phyloP scores from a whole-genome alignment of 2,113 vertebrate genomes.

The Phaethornis superciliosus region DNA sequence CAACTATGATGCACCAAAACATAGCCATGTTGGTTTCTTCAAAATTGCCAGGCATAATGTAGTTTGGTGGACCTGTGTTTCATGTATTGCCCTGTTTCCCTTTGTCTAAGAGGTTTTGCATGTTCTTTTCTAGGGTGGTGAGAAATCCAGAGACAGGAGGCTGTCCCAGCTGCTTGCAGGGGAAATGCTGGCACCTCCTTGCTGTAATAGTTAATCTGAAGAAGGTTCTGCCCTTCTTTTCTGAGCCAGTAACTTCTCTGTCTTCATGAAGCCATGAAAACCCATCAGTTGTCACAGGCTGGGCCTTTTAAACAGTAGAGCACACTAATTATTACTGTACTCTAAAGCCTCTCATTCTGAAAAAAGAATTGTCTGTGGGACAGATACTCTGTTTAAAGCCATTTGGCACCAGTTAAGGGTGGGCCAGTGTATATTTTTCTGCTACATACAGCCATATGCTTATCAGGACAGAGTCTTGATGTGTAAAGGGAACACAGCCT shows the following conservation, averaged over 20 bases:
- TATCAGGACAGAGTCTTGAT: not conserved
- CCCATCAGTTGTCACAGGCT: not conserved
- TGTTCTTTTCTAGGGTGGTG: not conserved
- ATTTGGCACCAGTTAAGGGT: not conserved
- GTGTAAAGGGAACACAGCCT: not conserved
- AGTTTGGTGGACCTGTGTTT: not conserved
- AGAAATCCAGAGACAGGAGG: not conserved
- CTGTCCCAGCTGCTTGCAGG: not conserved
- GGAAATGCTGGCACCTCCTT: not conserved
- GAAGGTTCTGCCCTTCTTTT: not conserved
- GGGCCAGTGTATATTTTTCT: not conserved
- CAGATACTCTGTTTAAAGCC: not conserved
- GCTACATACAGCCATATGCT: not conserved
- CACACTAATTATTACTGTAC: not conserved
- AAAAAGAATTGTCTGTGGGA: not conserved
- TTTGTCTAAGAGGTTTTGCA: constrained; percentile 9
- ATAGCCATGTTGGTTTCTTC: not conserved
- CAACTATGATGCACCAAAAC: not conserved
- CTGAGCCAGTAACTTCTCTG: not conserved
- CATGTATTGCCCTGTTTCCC: not conserved
- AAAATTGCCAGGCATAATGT: not conserved
- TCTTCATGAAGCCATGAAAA: not conserved
- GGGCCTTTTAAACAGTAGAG: not conserved
- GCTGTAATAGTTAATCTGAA: not conserved
- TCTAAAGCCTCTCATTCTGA: not conserved